Evolutionary conservation across 2,888 invertebrate genomes (phyloP).

Genomic region (Coronaproctus castanopsis): DNA sequence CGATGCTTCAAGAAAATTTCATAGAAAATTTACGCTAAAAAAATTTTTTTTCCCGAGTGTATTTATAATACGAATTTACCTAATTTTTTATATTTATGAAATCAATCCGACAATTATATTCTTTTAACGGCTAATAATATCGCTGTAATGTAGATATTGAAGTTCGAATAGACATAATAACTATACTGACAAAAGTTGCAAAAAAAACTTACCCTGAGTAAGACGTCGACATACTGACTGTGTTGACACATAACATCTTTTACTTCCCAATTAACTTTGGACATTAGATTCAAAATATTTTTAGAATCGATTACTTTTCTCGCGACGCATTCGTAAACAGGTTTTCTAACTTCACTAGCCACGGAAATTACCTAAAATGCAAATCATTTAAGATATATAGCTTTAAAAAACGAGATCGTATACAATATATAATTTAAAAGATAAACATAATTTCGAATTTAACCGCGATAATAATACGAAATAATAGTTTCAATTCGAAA

Average conservation of each 20-base stretch:
- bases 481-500: no score
- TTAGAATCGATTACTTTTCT: slow-evolving; percentile 58
- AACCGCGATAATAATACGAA: background rate
- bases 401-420: background rate
- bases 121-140: no score
- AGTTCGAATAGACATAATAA: no score
- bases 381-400: slow-evolving; percentile 7
- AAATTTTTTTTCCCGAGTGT: no score
- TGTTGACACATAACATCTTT: slow-evolving; percentile 90
- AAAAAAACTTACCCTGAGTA: slow-evolving; percentile 14
- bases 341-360: slow-evolving; percentile 52
- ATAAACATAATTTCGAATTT: background rate
- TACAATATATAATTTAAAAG: background rate
- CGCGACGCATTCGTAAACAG: slow-evolving; percentile 71
- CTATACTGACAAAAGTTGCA: no score
- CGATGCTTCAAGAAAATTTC: no score
- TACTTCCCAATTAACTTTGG: slow-evolving; percentile 83
- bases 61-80: no score
- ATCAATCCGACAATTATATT: no score
- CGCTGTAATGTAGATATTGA: no score
- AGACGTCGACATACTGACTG: slow-evolving; percentile 57
- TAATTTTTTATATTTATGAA: no score
- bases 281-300: slow-evolving; percentile 60
- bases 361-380: slow-evolving; percentile 43
- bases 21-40: no score